These are phyloP conservation scores for Percopsis omiscomaycus DNA, from an alignment of 2,797 vertebrate species.

Conservation along the genomic window DNA sequence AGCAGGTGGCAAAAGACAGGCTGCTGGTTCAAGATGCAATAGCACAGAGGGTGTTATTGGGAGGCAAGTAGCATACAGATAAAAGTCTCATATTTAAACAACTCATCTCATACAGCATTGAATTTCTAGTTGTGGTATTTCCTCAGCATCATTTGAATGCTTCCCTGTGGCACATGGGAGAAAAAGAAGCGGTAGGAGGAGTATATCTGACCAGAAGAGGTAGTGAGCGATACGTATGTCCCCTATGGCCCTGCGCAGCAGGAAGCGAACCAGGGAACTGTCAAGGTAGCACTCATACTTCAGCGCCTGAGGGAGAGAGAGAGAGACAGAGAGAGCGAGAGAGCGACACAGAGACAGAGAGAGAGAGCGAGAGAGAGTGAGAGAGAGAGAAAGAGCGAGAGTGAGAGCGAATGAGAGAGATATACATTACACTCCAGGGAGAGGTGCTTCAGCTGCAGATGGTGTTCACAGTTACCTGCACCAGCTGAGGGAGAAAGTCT, in stretches of 20 bases:
- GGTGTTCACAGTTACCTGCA: slow-evolving; percentile 80
- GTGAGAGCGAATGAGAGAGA: not conserved
- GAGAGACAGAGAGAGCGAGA: slow-evolving; percentile 8
- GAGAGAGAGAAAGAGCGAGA: slow-evolving; percentile 6
- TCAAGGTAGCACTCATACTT: slow-evolving; percentile 98
- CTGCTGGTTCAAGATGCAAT: not conserved
- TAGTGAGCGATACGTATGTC: slow-evolving; percentile 91
- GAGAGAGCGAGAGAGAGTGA: slow-evolving; percentile 12
- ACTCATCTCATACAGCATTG: too few relatives aligned
- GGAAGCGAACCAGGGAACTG: slow-evolving; percentile 92
- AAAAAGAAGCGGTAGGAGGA: too few relatives aligned
- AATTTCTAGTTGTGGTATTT: too few relatives aligned
- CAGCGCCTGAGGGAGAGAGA: slow-evolving; percentile 79
- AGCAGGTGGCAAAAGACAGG: slow-evolving; percentile 37
- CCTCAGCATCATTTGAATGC: not conserved
- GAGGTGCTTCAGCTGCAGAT: not conserved
- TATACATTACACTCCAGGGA: not conserved
- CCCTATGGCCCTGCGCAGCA: slow-evolving; percentile 88
- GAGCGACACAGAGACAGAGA: not conserved
- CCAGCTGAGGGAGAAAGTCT: slow-evolving; percentile 95
- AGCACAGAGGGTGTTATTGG: too few relatives aligned
- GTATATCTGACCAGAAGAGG: slow-evolving; percentile 87
- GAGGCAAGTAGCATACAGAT: too few relatives aligned
- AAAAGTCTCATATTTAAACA: too few relatives aligned
- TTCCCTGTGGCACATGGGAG: not conserved